These are phyloP conservation scores for Aleadryas rufinucha DNA, from an alignment of 2,113 vertebrate genomes.

Conservation along the genomic window DNA sequence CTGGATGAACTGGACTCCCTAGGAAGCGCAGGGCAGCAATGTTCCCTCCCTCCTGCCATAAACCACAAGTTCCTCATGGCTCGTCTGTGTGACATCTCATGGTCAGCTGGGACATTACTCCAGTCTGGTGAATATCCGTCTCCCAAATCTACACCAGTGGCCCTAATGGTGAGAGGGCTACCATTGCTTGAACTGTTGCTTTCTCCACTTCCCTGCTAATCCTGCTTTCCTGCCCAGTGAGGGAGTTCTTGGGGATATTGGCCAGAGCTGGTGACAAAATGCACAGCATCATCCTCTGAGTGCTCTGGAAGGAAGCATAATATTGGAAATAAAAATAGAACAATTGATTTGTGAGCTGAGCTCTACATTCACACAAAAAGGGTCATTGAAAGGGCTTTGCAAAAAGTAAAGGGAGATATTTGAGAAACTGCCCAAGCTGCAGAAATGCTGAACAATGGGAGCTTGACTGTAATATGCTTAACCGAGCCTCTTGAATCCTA, in stretches of 20 bases:
- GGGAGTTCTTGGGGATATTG: neutral
- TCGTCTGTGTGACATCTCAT: neutral
- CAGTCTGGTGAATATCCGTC: neutral
- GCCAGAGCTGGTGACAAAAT: neutral
- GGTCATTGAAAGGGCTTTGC: neutral
- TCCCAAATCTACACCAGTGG: neutral
- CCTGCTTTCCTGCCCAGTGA: neutral
- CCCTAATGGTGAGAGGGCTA: neutral
- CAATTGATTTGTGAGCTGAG: constrained; percentile 2
- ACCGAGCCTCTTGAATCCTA: constrained; percentile 20
- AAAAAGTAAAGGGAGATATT: neutral
- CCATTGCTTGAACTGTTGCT: neutral
- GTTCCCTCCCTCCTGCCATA: neutral
- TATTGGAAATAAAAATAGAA: constrained; percentile 43
- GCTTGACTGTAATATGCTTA: neutral
- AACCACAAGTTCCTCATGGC: neutral
- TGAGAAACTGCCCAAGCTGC: neutral
- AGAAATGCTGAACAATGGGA: neutral
- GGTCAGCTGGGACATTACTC: neutral
- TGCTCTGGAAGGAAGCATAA: neutral
- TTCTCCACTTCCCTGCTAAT: neutral
- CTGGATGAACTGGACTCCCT: neutral
- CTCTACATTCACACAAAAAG: neutral
- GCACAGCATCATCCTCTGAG: rapidly evolving
- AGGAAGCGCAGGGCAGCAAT: neutral